Percentiles rank a stretch among this genome's conserved stretches.
phyloP scores from a whole-genome alignment of 2,888 invertebrate species.

The Fragum whitleyi region DNA sequence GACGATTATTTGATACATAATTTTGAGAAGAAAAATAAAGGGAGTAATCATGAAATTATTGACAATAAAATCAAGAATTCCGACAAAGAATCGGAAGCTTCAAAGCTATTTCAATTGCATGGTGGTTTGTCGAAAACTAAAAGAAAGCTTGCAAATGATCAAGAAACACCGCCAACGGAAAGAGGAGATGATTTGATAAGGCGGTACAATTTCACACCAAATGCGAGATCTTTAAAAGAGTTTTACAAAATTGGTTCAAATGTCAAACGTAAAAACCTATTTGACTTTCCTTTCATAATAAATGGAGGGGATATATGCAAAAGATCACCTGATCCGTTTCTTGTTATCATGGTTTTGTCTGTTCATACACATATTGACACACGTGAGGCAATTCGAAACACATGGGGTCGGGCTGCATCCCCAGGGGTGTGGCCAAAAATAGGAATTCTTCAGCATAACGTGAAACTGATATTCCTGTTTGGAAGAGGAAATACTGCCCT shows the following conservation, averaged over 20 bases:
- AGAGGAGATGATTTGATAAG: not conserved
- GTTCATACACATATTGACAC: conserved; percentile 65
- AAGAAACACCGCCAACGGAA: not conserved
- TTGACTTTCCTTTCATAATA: conserved; percentile 21
- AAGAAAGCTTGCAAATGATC: not conserved
- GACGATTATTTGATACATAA: too few relatives aligned
- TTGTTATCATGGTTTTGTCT: conserved; percentile 69
- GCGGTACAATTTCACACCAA: conserved; percentile 9
- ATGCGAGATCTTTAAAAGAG: not conserved
- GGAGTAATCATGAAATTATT: too few relatives aligned
- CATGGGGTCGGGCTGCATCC: conserved; percentile 71
- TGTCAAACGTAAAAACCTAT: not conserved
- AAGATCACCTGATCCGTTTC: conserved; percentile 41
- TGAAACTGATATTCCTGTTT: conserved; percentile 64
- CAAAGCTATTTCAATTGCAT: too few relatives aligned
- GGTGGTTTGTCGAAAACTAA: too few relatives aligned
- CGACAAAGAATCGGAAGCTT: too few relatives aligned
- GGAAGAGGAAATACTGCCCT: conserved; percentile 49
- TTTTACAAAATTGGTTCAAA: not conserved
- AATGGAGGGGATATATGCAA: conserved; percentile 10
- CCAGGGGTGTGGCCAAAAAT: conserved; percentile 65
- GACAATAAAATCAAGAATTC: too few relatives aligned
- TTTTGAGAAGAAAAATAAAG: too few relatives aligned
- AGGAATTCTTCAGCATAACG: conserved; percentile 40
- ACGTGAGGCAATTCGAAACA: conserved; percentile 69